A percentile compares a stretch with the other conserved stretches of the same genome.
phyloP scores from a whole-genome alignment of 2,113 vertebrate genomes.

The Callipepla californica region DNA sequence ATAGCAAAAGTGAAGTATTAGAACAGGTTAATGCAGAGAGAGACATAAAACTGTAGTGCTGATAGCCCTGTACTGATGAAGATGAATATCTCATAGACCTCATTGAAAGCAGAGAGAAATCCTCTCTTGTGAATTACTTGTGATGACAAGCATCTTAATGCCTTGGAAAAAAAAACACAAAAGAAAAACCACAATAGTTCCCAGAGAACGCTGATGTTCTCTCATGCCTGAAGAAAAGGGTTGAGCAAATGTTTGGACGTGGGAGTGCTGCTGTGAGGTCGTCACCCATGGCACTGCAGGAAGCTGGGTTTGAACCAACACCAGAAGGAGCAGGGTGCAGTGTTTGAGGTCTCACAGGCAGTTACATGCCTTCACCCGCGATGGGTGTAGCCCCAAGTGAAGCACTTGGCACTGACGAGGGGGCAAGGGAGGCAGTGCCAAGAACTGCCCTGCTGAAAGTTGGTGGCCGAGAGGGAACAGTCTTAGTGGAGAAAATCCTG shows the following conservation, averaged over 20 bases:
- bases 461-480: not conserved
- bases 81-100: not conserved
- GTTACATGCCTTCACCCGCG: not conserved
- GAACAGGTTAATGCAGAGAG: not conserved
- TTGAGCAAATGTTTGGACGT: not conserved
- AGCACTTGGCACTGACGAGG: not conserved
- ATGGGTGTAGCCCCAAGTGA: not conserved
- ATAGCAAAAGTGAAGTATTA: not conserved
- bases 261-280: accelerated
- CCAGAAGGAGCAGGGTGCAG: not conserved
- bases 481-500: not conserved
- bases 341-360: not conserved
- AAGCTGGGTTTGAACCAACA: not conserved
- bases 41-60: not conserved
- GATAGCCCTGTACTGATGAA: not conserved
- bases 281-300: accelerated
- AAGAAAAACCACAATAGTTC: not conserved
- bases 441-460: not conserved
- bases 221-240: not conserved
- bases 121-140: not conserved
- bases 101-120: not conserved
- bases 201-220: not conserved
- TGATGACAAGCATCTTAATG: not conserved
- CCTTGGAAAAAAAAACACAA: not conserved
- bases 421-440: not conserved